Evolutionary conservation across 2,113 vertebrate genomes (phyloP), one percentile per base, ranked within the genome.

Genomic region (Prochilodus magdalenae): DNA sequence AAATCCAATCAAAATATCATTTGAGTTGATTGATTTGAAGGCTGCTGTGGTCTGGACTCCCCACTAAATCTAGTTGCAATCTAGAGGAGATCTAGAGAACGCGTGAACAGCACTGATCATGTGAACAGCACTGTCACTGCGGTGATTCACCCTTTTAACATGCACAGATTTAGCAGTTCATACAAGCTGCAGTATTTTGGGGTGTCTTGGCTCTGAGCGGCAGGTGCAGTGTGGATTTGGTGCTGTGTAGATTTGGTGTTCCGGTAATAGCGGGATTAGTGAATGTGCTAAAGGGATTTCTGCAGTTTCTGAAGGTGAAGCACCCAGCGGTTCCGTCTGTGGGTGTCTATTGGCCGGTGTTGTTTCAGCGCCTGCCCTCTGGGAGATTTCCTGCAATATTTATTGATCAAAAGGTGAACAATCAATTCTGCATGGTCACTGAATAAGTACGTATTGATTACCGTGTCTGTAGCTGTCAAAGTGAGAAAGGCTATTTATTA

Each of bases 401-500:
- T 75, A 83, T 81, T 24, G 77, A 79, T 79, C 15, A 3, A 22
- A 49, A 44, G 14, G 26, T 36, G 53, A 63, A 53, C 66, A 62
- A 83, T 77, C 76, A 29, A 78, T 84, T 33, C 30, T 62, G 27
- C 44, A 26, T 72, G 40, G 16, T 6, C n/a, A 36, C 60, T 76
- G 76, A 78, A 72, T 82, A 77, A 76, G 63, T 18, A 55, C 27
- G 27, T 77, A 85, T 84, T 71, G 83, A 86, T 83, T 71, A 60
- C 62, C 18, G 30, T 33, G 33, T 66, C 30, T 59, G 73, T 70
- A 15, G 81, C 51, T 79, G 40, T 55, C 85, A 84, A 77, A 87
- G 7, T n/a, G 18, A 67, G 47, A 77, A 80, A 71, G 83, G 77
- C 79, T 79, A 77, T 81, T 75, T 81, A 76, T 82, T 77, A 40